These are phyloP conservation scores for Chaetodon trifascialis DNA, from an alignment of 2,113 vertebrate genomes.

Conservation along the genomic window DNA sequence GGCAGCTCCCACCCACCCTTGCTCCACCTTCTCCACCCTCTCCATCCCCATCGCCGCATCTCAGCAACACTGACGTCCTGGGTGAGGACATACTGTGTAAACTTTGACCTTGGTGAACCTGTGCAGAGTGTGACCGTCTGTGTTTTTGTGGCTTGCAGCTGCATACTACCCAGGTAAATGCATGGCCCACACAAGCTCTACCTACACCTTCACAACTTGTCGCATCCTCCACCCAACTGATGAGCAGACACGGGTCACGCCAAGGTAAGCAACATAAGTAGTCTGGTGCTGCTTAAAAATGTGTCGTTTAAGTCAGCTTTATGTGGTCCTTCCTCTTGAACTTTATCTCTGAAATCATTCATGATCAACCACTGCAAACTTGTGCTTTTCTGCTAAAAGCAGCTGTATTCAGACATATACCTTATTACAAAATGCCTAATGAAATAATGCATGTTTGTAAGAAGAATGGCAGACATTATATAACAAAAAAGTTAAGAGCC, in stretches of 20 bases:
- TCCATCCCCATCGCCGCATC: slow-evolving; percentile 77
- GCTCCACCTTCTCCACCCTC: slow-evolving; percentile 58
- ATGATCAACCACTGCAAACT: neutral
- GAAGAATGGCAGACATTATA: neutral
- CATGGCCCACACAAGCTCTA: slow-evolving; percentile 99
- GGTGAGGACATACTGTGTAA: slow-evolving; percentile 53
- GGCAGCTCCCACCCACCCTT: slow-evolving; percentile 24
- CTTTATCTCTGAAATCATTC: neutral
- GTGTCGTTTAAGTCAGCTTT: no score
- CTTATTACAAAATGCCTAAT: neutral
- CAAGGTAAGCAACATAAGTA: slow-evolving; percentile 87
- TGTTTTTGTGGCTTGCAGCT: slow-evolving; percentile 66
- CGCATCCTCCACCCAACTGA: slow-evolving; percentile 98
- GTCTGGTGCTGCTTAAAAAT: neutral
- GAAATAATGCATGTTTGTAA: neutral
- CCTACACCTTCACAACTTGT: slow-evolving; percentile 98
- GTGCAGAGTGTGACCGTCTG: neutral
- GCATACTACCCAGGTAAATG: slow-evolving; percentile 97
- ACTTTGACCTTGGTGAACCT: neutral
- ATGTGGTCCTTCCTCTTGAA: neutral
- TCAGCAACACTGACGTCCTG: slow-evolving; percentile 78
- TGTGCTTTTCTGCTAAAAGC: neutral
- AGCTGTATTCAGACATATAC: neutral
- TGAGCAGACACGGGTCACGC: slow-evolving; percentile 94
- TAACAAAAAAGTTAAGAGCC: neutral